Conservation (phyloP, 2,797 vertebrate species). For the Microhierax caerulescens region DNA sequence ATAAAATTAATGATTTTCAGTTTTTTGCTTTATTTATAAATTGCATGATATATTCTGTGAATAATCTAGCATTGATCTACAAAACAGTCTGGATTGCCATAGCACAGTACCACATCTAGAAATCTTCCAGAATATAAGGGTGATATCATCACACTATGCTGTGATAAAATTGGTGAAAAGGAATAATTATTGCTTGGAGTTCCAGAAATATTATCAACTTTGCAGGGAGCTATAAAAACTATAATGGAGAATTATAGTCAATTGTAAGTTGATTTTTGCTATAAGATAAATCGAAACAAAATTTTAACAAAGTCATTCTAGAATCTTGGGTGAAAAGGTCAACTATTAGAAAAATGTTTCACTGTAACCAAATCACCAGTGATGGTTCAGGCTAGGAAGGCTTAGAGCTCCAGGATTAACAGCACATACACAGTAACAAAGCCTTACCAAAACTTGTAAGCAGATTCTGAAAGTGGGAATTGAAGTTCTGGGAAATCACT, state of each 20-base stretch:
- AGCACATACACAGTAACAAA: neutral
- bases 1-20: neutral
- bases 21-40: neutral
- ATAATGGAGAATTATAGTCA: neutral
- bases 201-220: neutral
- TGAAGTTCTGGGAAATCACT: neutral
- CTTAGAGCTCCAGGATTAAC: neutral
- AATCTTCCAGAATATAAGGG: neutral
- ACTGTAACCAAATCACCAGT: neutral
- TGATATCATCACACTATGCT: accelerated
- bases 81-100: neutral
- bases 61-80: neutral
- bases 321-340: neutral
- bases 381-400: neutral
- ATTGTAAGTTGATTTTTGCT: neutral
- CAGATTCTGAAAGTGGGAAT: neutral
- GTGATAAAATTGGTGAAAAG: neutral
- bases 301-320: neutral
- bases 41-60: neutral
- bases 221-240: neutral
- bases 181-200: neutral
- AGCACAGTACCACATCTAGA: neutral
- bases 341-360: neutral
- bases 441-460: neutral
- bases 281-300: neutral